Base-by-base conservation (phyloP, 2,888 invertebrate genomes). In the Erebia aethiops region DNA sequence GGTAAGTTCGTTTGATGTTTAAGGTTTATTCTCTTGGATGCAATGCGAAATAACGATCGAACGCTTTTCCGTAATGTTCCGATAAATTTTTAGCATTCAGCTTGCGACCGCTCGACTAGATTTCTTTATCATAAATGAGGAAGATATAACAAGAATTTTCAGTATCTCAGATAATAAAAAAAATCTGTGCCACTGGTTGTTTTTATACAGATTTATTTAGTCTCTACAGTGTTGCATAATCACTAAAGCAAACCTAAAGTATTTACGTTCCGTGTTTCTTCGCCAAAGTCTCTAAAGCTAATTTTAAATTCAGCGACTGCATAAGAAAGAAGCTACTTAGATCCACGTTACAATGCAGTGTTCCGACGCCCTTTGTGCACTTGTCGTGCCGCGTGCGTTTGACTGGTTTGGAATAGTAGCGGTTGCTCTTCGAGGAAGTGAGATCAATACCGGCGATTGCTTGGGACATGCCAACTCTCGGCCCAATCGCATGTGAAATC, bases 361-460 rank as follows among this genome's bases (percentile, higher is more conserved):
- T 84, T 80, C 78, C 81, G 81, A 81, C 81, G 82, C 82, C 85
- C 84, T 87, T 86, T 88, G 84, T 88, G 84, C 84, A 87, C 87
- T 86, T 86, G 87, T 87, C 87, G 85, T n/a, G n/a, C n/a, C n/a
- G n/a, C n/a, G n/a, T 87, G 86, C 81, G 82, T 87, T 85, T 86
- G 84, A 85, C 87, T 89, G 83, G 85, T 83, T 85, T 81, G 81
- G 82, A 81, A 83, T 84, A 74, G 78, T 83, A 74, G 79, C 81
- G 81, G 82, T 80, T 76, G 78, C 82, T 87, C 85, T 86, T 89
- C 85, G 83, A 86, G 89, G 87, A 89, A 89, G 87, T 82, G 78
- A 84, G 88, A 89, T 90, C 79, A 74, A 79, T 79, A 81, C 79
- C 77, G 73, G 77, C 77, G 91, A 91, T 90, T 88, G 82, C 77